Conservation (phyloP, 2,113 vertebrate species). For the Phycodurus eques region DNA sequence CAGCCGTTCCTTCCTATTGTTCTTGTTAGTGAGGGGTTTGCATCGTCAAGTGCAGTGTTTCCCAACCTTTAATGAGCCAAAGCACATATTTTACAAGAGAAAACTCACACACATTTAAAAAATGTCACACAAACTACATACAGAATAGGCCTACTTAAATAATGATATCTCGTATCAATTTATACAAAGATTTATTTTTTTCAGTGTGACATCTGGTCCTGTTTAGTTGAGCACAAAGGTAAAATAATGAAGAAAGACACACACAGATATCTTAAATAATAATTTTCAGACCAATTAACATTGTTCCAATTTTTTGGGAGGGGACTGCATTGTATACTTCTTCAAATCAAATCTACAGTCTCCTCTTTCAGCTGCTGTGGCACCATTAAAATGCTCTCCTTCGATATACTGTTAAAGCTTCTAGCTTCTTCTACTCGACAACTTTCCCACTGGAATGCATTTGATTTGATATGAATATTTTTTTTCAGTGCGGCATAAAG, state of each 20-base stretch:
- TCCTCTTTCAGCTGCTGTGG: constrained; percentile 10
- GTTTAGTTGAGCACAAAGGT: too few relatives aligned
- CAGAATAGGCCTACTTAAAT: background rate
- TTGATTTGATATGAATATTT: constrained; percentile 29
- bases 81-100: background rate
- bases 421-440: constrained; percentile 11
- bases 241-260: background rate
- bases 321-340: background rate
- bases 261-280: background rate
- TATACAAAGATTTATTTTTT: too few relatives aligned
- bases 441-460: constrained; percentile 10
- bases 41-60: background rate
- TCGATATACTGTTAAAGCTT: constrained; percentile 5
- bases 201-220: too few relatives aligned
- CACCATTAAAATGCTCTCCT: constrained; percentile 1
- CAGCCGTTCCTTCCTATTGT: too few relatives aligned
- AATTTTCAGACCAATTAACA: background rate
- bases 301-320: background rate
- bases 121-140: background rate
- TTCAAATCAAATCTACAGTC: constrained; percentile 1
- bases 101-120: background rate
- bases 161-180: background rate
- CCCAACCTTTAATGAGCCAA: background rate
- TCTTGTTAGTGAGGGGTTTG: too few relatives aligned
- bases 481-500: constrained; percentile 2